phyloP scores from a whole-genome alignment of 2,113 vertebrate genomes.

The Nycticorax nycticorax region DNA sequence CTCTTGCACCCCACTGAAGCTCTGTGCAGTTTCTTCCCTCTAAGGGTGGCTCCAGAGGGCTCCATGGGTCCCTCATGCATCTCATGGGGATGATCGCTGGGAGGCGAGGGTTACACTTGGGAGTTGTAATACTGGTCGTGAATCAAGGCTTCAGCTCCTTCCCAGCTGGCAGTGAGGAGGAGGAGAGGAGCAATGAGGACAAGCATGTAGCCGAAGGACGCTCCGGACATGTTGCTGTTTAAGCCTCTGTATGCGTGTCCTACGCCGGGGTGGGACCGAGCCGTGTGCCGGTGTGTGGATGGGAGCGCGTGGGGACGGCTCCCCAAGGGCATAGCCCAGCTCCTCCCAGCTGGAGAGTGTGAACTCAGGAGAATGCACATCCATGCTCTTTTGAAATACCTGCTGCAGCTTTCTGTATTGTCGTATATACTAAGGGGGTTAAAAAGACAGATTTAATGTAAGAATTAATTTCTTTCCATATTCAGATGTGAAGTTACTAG shows the following conservation, averaged over 20 bases:
- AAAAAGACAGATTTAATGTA: neutral
- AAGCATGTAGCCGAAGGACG: neutral
- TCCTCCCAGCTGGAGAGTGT: neutral
- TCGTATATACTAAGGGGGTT: neutral
- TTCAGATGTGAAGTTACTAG: neutral
- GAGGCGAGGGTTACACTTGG: neutral
- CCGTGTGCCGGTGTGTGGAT: neutral
- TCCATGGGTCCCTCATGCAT: neutral
- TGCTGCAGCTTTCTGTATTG: neutral
- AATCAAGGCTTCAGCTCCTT: neutral
- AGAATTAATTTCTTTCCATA: neutral
- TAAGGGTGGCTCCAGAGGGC: neutral
- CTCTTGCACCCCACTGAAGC: neutral
- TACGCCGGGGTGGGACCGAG: neutral
- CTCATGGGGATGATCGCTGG: accelerated
- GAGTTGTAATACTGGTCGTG: neutral
- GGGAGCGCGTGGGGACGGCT: neutral
- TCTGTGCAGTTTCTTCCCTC: neutral
- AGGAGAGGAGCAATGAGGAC: neutral
- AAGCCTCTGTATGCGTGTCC: neutral
- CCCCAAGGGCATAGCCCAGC: accelerated
- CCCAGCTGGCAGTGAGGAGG: neutral
- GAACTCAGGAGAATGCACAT: neutral
- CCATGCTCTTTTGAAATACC: neutral
- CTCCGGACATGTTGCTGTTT: accelerated